These are phyloP conservation scores for Nasonia vitripennis DNA, from an alignment of 1,140 invertebrate genomes.

Conservation along the genomic window DNA sequence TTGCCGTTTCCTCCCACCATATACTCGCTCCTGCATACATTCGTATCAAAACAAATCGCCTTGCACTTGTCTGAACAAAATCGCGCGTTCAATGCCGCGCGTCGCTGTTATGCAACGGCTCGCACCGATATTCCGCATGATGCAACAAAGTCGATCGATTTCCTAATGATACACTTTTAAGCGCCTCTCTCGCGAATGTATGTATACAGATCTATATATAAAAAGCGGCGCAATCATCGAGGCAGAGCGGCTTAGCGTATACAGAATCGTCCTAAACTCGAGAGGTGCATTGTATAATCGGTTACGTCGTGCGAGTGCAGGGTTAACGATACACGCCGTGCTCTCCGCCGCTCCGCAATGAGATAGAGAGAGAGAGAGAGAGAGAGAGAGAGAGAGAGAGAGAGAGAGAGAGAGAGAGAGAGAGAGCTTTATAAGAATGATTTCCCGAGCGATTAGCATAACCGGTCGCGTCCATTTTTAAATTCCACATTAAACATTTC, in stretches of 20 bases:
- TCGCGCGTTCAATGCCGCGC: slow-evolving; percentile 21
- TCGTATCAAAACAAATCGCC: slow-evolving; percentile 19
- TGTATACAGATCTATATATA: no score
- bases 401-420: no score
- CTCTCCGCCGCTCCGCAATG: background rate
- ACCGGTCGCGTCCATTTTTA: slow-evolving; percentile 25
- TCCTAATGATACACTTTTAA: background rate
- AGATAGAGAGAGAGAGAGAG: background rate
- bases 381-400: no score
- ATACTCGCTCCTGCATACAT: background rate
- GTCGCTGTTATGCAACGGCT: background rate
- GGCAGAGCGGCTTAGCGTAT: no score
- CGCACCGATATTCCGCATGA: slow-evolving; percentile 5
- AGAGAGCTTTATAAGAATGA: no score
- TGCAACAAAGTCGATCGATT: slow-evolving; percentile 34
- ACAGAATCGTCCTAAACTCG: background rate
- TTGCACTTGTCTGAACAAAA: background rate
- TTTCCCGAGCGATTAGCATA: slow-evolving; percentile 43
- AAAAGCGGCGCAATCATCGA: no score
- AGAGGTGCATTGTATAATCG: slow-evolving; percentile 35
- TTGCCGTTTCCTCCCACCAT: no score
- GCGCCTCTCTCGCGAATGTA: background rate
- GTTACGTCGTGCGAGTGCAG: slow-evolving; percentile 12
- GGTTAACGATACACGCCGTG: slow-evolving; percentile 12
- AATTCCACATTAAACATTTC: slow-evolving; percentile 23